A percentile compares a stretch with the other conserved stretches of the same genome.
Evolutionary conservation across 2,888 invertebrate species (phyloP).

Genomic region (Amphipoea oculea): DNA sequence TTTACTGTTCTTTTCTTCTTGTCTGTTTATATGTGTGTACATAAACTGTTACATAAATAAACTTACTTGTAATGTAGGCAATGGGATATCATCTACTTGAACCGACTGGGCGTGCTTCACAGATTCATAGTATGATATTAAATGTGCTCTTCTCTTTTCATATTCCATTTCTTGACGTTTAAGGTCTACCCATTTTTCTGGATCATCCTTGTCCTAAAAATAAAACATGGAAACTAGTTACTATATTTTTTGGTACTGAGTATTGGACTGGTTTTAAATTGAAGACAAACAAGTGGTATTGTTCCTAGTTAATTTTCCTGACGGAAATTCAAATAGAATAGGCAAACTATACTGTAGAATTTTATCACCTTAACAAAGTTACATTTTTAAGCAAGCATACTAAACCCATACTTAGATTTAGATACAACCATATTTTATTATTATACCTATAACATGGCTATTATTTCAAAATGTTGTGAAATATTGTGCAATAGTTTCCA

Average conservation of each 20-base stretch:
- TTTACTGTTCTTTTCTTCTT: not conserved
- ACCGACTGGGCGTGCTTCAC: conserved; percentile 99
- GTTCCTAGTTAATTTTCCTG: no score
- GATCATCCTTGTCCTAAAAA: conserved; percentile 97
- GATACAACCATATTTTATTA: conserved; percentile 3
- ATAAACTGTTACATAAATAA: not conserved
- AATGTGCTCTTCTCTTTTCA: conserved; percentile 95
- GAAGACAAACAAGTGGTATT: no score
- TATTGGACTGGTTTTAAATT: no score
- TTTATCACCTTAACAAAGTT: not conserved
- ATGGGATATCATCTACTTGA: conserved; percentile 98
- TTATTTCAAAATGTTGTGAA: conserved; percentile 24
- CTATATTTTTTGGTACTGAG: no score
- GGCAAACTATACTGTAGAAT: no score
- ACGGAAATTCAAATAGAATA: no score
- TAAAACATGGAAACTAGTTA: not conserved
- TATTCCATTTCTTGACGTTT: conserved; percentile 97
- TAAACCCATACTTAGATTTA: conserved; percentile 1
- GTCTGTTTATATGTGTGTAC: not conserved
- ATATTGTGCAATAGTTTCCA: conserved; percentile 27
- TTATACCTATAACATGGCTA: not conserved
- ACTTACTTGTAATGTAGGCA: conserved; percentile 92
- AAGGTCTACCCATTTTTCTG: conserved; percentile 97
- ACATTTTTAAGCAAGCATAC: not conserved
- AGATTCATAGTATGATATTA: conserved; percentile 98